Base-by-base conservation (phyloP, 2,113 vertebrate genomes). In the Anarhynchus alexandrinus region DNA sequence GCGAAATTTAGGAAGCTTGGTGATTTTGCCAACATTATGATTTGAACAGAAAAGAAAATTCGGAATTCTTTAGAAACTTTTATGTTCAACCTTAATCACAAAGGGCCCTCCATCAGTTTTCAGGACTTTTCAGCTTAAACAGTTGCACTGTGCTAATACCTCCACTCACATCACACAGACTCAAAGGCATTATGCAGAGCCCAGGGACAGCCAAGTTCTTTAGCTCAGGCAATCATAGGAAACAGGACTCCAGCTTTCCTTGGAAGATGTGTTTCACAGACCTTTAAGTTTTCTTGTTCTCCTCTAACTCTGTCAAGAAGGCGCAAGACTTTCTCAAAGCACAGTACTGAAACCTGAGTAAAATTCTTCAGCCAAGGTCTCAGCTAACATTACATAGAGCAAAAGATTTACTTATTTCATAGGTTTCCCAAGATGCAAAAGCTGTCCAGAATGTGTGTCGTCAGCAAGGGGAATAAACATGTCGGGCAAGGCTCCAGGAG, bases 361-460 rank as follows among this genome's bases (percentile, higher is more conserved):
- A 85, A 92, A 88, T 49, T 82, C 14, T 76, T 92, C n/a, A 62
- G 34, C 5, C 42, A 71, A 71, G 26, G 15, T 43, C 40, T 81
- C 64, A 3, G 2, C 19, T 80, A 79, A 45, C 0, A 0, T 40
- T 42, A 58, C 11, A 61, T 1, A 79, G 30, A 71, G 25, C 30
- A 38, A 74, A 65, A 90, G 70, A 66, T 17, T 47, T 20, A 57
- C 13, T 47, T 70, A 73, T 29, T 66, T 76, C 15, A 32, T 42
- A 74, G 18, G 12, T 29, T 70, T 70, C 17, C 29, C 7, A 54
- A 86, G 18, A 74, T 7, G 55, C 11, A 88, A 76, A 64, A 2
- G 1, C 25, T 51, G 29, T 52, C 22, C 47, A 61, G 58, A 81
- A 65, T 12, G 15, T 11, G 30, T 30, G 36, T n/a, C 3, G 29